Conservation (phyloP, 2,888 invertebrate species). For the Pseudococcus viburni region DNA sequence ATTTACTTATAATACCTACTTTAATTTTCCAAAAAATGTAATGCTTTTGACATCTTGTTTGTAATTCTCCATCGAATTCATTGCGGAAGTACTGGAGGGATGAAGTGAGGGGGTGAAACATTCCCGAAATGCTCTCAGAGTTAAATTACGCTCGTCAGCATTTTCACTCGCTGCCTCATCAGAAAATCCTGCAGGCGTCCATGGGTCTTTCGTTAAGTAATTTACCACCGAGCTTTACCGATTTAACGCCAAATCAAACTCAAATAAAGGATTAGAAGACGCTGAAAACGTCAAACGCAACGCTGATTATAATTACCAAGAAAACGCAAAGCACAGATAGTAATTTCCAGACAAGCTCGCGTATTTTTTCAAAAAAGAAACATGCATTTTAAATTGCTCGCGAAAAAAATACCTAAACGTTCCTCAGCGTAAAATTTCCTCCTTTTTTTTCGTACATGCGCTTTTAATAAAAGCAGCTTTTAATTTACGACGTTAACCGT, state of each 20-base stretch:
- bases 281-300: constrained; percentile 48
- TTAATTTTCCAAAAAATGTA: too few species aligned
- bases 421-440: constrained; percentile 40
- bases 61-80: too few species aligned
- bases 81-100: too few species aligned
- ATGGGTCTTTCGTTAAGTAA: constrained; percentile 10
- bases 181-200: too few species aligned
- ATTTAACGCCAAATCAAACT: constrained; percentile 50
- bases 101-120: too few species aligned
- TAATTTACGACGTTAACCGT: constrained; percentile 54
- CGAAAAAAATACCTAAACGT: constrained; percentile 9
- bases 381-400: constrained; percentile 31
- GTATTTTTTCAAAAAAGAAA: constrained; percentile 4
- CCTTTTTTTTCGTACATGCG: neutral
- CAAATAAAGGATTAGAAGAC: constrained; percentile 22
- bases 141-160: too few species aligned
- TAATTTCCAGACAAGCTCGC: constrained; percentile 9
- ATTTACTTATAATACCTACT: too few species aligned
- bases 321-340: constrained; percentile 9
- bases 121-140: too few species aligned
- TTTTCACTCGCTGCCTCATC: too few species aligned
- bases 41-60: too few species aligned
- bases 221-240: neutral
- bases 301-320: constrained; percentile 51
- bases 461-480: constrained; percentile 52